These are phyloP conservation scores for Drosophila paramelanica DNA, from an alignment of 2,888 invertebrate genomes.

Conservation along the genomic window DNA sequence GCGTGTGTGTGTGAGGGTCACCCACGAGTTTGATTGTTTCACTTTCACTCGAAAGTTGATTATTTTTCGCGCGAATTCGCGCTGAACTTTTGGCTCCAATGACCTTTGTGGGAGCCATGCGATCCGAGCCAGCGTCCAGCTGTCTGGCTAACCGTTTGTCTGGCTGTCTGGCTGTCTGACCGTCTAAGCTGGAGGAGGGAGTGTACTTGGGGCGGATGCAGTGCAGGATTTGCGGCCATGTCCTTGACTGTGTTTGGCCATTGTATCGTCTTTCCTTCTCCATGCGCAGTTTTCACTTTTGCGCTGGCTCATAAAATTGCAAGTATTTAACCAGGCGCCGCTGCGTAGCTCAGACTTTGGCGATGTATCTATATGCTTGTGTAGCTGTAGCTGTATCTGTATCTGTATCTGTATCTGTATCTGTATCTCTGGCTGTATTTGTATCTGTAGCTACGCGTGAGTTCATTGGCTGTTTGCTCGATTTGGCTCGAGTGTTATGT, in stretches of 20 bases:
- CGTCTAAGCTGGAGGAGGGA: not conserved
- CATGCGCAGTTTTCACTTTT: constrained; percentile 68
- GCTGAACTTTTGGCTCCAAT: constrained; percentile 58
- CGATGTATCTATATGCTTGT: constrained; percentile 22
- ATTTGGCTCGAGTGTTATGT: constrained; percentile 54
- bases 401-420: constrained; percentile 20
- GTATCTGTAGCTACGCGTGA: constrained; percentile 14
- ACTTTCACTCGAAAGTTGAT: constrained; percentile 77
- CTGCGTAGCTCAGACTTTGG: constrained; percentile 22
- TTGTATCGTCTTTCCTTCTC: constrained; percentile 65
- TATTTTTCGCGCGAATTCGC: constrained; percentile 65
- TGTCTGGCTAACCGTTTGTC: constrained; percentile 15
- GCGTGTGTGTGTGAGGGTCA: not conserved
- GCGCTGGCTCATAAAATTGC: constrained; percentile 68
- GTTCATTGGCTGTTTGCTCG: constrained; percentile 59
- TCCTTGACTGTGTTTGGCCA: constrained; percentile 69
- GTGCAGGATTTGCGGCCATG: constrained; percentile 63
- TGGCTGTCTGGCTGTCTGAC: constrained; percentile 1
- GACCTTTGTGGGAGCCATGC: constrained; percentile 49
- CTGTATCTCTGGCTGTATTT: not conserved
- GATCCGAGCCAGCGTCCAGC: constrained; percentile 34
- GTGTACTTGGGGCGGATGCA: constrained; percentile 28
- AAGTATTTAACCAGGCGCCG: constrained; percentile 50
- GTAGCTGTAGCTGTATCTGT: not conserved
- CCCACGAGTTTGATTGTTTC: constrained; percentile 63